Conservation (phyloP, 2,888 invertebrate species). For the Oscheius onirici region DNA sequence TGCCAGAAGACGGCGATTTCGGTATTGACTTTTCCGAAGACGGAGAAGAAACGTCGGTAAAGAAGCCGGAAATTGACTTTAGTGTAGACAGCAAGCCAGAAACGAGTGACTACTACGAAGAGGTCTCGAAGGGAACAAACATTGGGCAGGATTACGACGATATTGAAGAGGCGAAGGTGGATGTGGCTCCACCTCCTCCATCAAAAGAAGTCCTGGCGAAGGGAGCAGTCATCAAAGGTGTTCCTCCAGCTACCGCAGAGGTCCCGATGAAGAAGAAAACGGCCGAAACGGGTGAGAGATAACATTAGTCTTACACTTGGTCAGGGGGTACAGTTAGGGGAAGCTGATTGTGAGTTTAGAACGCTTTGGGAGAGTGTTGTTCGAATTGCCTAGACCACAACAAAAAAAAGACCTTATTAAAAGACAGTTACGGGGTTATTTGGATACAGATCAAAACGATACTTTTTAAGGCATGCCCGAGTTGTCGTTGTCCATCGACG, state of each 20-base stretch:
- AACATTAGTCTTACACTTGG: too few relatives aligned
- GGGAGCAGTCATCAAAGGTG: background rate
- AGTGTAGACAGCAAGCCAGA: constrained; percentile 41
- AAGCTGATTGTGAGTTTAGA: too few relatives aligned
- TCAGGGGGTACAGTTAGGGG: too few relatives aligned
- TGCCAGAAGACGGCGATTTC: constrained; percentile 65
- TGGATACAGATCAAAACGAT: too few relatives aligned
- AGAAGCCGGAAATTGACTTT: constrained; percentile 45
- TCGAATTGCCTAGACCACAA: too few relatives aligned
- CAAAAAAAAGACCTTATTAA: too few relatives aligned
- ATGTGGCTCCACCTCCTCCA: background rate
- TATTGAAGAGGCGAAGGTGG: background rate
- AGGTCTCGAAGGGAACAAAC: constrained; percentile 40
- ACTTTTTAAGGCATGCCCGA: constrained; percentile 34
- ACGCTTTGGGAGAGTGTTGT: too few relatives aligned
- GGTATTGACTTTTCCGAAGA: constrained; percentile 68
- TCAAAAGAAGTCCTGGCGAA: background rate
- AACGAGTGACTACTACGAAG: constrained; percentile 60
- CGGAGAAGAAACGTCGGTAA: constrained; percentile 41
- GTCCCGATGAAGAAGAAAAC: constrained; percentile 6
- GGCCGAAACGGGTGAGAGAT: background rate
- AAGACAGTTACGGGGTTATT: too few relatives aligned
- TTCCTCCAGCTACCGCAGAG: too few relatives aligned
- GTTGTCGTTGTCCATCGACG: constrained; percentile 39
- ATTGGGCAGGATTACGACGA: constrained; percentile 14